Conservation (phyloP, 2,113 vertebrate genomes). For the Chlamydotis undulata region DNA sequence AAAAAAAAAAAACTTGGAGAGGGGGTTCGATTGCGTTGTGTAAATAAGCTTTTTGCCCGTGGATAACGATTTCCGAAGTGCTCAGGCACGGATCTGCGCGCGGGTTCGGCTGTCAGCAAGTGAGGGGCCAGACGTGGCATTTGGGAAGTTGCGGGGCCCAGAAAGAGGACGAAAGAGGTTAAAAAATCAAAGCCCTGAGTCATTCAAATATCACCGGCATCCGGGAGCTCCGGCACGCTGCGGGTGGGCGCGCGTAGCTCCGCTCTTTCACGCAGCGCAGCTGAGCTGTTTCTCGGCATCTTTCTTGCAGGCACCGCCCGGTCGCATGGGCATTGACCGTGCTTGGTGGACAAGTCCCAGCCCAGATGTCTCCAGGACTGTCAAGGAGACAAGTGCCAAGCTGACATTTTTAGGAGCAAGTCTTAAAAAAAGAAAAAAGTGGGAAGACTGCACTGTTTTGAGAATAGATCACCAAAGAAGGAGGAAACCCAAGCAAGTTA, state of each 20-base stretch:
- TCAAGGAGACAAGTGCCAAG: background rate
- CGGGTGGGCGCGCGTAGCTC: background rate
- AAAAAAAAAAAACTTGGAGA: background rate
- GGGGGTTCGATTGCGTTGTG: background rate
- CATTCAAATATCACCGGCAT: background rate
- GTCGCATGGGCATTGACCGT: accelerated
- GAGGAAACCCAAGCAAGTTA: background rate
- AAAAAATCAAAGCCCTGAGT: background rate
- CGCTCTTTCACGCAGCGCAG: background rate
- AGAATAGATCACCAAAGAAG: background rate
- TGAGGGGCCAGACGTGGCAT: too few species aligned
- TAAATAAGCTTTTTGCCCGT: background rate
- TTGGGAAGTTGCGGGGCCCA: background rate
- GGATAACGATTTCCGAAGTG: background rate
- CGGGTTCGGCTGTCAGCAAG: background rate
- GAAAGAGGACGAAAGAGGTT: background rate
- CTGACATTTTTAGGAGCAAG: background rate
- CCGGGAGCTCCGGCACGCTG: background rate
- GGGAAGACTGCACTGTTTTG: background rate
- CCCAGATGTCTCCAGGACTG: too few species aligned
- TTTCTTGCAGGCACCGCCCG: background rate
- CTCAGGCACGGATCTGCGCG: background rate
- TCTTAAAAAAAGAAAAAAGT: background rate
- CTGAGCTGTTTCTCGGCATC: background rate
- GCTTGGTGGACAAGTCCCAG: background rate